A percentile compares a stretch with the other conserved stretches of the same genome.
These are phyloP conservation scores for Spheniscus mendiculus DNA, from an alignment of 2,113 vertebrate species.

Conservation along the genomic window DNA sequence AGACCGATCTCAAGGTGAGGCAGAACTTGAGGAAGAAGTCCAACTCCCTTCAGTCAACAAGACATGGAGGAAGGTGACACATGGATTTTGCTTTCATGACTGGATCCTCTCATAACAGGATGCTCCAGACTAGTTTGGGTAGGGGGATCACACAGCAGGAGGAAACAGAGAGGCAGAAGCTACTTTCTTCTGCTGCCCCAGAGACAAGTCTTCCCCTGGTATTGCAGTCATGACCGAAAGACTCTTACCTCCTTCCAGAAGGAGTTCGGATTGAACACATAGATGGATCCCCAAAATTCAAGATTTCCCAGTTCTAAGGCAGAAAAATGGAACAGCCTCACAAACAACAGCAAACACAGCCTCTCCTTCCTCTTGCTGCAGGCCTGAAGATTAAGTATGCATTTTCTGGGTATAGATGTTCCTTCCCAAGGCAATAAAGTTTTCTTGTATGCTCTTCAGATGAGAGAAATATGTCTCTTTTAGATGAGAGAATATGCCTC, in stretches of 20 bases:
- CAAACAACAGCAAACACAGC: background rate
- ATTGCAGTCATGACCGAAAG: fast-evolving
- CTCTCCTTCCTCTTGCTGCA: background rate
- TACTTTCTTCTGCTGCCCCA: background rate
- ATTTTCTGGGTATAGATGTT: background rate
- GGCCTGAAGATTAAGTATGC: background rate
- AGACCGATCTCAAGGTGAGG: background rate
- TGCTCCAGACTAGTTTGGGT: fast-evolving
- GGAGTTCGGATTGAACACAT: background rate
- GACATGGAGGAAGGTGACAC: background rate
- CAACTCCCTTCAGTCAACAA: background rate
- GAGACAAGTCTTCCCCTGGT: background rate
- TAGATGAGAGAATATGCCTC: background rate
- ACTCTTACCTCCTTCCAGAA: background rate
- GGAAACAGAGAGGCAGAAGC: background rate
- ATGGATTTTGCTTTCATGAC: background rate
- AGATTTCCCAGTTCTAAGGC: background rate
- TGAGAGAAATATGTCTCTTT: background rate
- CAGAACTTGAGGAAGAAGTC: background rate
- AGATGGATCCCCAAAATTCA: background rate
- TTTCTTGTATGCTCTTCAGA: background rate
- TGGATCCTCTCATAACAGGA: background rate
- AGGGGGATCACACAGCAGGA: background rate
- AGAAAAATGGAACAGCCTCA: background rate
- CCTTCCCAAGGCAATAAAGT: background rate